Conservation (phyloP, 2,113 vertebrate genomes). For the Vireo altiloquus region DNA sequence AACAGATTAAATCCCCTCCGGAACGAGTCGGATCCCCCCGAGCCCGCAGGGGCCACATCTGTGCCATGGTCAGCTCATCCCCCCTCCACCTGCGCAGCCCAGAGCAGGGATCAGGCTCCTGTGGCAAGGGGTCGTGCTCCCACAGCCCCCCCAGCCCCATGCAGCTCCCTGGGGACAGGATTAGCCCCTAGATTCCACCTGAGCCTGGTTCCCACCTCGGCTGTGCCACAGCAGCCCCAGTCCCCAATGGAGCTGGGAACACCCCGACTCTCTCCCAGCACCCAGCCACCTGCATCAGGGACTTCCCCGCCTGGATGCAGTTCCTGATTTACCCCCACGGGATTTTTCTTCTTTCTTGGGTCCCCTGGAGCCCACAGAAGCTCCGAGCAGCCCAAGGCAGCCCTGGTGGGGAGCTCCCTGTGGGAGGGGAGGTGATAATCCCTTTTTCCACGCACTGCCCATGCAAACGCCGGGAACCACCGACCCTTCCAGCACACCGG, state of each 20-base stretch:
- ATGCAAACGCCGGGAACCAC: accelerated
- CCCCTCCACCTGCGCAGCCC: not conserved
- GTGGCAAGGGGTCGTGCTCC: not conserved
- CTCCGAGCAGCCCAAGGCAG: not conserved
- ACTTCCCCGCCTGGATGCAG: accelerated
- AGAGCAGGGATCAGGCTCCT: accelerated
- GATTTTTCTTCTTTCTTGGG: not conserved
- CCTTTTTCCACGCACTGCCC: not conserved
- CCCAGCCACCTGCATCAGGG: not conserved
- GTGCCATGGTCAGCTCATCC: not conserved
- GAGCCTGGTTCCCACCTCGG: not conserved
- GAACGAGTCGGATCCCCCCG: accelerated
- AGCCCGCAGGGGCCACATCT: not conserved
- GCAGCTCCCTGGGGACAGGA: not conserved
- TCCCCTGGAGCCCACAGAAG: not conserved
- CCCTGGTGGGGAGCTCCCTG: not conserved
- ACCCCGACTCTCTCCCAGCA: not conserved
- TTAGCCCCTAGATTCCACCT: not conserved
- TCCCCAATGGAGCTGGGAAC: not conserved
- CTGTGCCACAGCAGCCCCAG: not conserved
- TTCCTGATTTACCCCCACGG: not conserved
- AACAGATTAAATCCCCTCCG: not conserved
- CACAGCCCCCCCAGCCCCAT: not conserved
- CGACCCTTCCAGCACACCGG: not conserved
- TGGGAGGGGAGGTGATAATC: not conserved